Evolutionary conservation across 1,140 invertebrate species (phyloP), one percentile per base, ranked within the genome.

Genomic region (Zaprionus tsacasi): DNA sequence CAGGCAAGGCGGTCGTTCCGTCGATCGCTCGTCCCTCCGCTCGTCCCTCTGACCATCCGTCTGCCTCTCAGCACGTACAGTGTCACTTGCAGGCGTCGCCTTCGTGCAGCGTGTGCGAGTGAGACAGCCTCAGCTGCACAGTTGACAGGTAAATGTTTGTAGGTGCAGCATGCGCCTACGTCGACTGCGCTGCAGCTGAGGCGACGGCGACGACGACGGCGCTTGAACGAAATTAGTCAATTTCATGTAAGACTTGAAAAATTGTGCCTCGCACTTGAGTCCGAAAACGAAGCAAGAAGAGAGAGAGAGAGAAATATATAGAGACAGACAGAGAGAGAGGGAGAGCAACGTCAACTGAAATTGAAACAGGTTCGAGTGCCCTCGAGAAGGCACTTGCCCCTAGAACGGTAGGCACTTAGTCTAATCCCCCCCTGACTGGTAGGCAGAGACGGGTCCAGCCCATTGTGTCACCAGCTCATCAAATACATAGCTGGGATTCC

Each of bases 141-240:
- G 45, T 50, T 88, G 85, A 83, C 83, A 88, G 83, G 83, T 88
- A 88, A 83, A 81, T 81, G 81, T 90, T 85, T 88, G 81, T 88
- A 88, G 85, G 85, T 88, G 85, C 85, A 88, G 25, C 68, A n/a
- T 15, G 68, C 59, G 35, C 33, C 54, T 56, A 36, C 58, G 58
- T 25, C 30, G 40, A 55, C 59, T 48, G 72, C 60, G 60, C 50
- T 50, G 45, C 43, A 12, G 68, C 54, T 4, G 21, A 15, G 45
- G 8, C 45, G n/a, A 48, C 45, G 45, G 38, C 50, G 52, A 17
- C 50, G 40, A 50, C 74, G 43, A 56, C 54, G 66, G 66, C 67
- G 68, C 70, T 56, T 48, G 21, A 55, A 12, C 40, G 45, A 91
- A 91, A 91, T 91, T 91, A 91, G 88, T 91, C 88, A 91, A 91